Conservation (phyloP, 2,113 vertebrate genomes). For the Ammodytes dubius region DNA sequence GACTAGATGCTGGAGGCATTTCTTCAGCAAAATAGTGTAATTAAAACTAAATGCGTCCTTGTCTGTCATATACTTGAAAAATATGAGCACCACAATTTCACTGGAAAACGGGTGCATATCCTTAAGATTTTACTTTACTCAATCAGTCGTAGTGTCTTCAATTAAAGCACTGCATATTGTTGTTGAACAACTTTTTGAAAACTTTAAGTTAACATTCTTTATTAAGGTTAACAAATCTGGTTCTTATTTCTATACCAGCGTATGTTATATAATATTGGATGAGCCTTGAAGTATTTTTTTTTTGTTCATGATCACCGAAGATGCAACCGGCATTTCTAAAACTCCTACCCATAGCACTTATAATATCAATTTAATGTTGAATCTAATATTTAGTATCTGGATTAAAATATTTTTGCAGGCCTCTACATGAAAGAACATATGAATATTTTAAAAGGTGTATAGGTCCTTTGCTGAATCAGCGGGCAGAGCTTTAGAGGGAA, state of each 20-base stretch:
- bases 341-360: not conserved
- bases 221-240: no score
- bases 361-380: not conserved
- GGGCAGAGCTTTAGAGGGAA: not conserved
- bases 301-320: not conserved
- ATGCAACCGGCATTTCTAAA: not conserved
- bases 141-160: not conserved
- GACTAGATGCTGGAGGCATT: constrained; percentile 9
- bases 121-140: not conserved
- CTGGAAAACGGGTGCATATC: not conserved
- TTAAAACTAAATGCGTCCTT: constrained; percentile 35
- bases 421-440: not conserved
- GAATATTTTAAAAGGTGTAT: not conserved
- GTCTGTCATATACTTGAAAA: no score
- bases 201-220: no score
- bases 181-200: not conserved
- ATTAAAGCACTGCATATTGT: not conserved
- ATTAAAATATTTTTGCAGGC: not conserved
- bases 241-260: not conserved
- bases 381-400: not conserved
- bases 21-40: constrained; percentile 31
- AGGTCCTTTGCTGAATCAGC: not conserved
- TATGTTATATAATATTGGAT: not conserved
- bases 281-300: not conserved
- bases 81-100: no score